A percentile compares a stretch with the other conserved stretches of the same genome.
Evolutionary conservation across 2,888 invertebrate species (phyloP).

Genomic region (Heliconius hortense): DNA sequence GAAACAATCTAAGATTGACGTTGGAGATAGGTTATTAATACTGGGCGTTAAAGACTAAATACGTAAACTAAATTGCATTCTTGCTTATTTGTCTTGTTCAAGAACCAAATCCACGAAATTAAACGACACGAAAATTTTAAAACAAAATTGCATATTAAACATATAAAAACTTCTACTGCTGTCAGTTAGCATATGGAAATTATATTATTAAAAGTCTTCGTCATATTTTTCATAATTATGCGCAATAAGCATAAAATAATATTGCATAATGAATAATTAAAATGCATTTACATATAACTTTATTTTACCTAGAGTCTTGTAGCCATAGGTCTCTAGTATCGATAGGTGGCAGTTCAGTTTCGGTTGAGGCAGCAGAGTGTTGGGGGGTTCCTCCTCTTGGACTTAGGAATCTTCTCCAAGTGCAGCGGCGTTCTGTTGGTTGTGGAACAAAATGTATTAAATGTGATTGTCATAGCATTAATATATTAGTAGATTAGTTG

Average conservation of each 20-base stretch:
- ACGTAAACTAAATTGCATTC: too few relatives aligned
- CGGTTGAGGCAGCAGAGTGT: conserved; percentile 90
- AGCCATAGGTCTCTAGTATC: conserved; percentile 93
- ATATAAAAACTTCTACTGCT: not conserved
- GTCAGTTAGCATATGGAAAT: not conserved
- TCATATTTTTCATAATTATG: conserved; percentile 7
- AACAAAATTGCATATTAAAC: not conserved
- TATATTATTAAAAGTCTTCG: not conserved
- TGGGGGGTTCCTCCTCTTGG: conserved; percentile 81
- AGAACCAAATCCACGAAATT: too few relatives aligned
- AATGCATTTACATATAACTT: not conserved
- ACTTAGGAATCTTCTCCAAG: conserved; percentile 88
- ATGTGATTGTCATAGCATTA: not conserved
- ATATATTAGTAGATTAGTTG: too few relatives aligned
- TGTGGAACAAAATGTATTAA: not conserved
- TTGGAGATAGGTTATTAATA: too few relatives aligned
- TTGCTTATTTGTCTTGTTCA: too few relatives aligned
- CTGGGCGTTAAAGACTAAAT: too few relatives aligned
- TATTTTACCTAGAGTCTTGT: conserved; percentile 82
- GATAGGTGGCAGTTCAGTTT: conserved; percentile 91
- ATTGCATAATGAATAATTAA: not conserved
- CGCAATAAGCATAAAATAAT: not conserved
- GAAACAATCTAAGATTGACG: too few relatives aligned
- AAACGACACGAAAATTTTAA: not conserved
- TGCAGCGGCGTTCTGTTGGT: conserved; percentile 86